Percentiles rank a stretch among this genome's conserved stretches.
Evolutionary conservation across 2,113 vertebrate genomes (phyloP).

Genomic region (Myodes glareolus): DNA sequence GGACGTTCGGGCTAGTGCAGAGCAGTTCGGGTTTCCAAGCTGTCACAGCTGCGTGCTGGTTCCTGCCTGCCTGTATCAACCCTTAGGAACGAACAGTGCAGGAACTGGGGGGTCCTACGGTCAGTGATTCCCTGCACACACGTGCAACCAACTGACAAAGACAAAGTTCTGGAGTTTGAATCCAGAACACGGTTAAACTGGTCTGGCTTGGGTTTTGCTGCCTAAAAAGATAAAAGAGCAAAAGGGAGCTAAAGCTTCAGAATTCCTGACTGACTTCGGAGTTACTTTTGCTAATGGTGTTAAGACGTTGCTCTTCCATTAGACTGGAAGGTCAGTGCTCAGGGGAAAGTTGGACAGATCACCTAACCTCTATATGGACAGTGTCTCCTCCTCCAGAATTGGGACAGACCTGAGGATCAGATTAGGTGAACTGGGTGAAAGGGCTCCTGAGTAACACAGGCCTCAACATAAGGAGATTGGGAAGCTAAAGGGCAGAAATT

Average conservation of each 20-base stretch:
- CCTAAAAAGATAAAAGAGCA: not conserved
- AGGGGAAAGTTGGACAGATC: not conserved
- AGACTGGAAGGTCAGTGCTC: not conserved
- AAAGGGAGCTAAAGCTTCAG: conserved; percentile 17
- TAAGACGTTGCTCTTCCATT: not conserved
- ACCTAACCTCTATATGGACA: not conserved
- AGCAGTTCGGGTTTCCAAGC: not conserved
- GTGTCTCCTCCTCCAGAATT: conserved; percentile 25
- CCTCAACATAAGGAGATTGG: not conserved
- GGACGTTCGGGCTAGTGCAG: not conserved
- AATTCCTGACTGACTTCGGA: conserved; percentile 4
- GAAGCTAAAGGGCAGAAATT: not conserved
- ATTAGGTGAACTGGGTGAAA: not conserved
- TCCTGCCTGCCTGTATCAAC: not conserved
- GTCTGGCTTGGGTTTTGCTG: conserved; percentile 27
- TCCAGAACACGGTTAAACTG: not conserved
- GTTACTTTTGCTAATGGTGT: conserved; percentile 2
- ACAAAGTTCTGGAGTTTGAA: not conserved
- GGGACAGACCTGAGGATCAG: not conserved
- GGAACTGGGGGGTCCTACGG: not conserved
- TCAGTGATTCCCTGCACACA: not conserved
- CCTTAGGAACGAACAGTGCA: not conserved
- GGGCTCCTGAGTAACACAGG: not conserved
- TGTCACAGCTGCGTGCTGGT: not conserved
- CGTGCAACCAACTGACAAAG: not conserved